Conservation (phyloP, 2,113 vertebrate species). For the Tapirus terrestris region DNA sequence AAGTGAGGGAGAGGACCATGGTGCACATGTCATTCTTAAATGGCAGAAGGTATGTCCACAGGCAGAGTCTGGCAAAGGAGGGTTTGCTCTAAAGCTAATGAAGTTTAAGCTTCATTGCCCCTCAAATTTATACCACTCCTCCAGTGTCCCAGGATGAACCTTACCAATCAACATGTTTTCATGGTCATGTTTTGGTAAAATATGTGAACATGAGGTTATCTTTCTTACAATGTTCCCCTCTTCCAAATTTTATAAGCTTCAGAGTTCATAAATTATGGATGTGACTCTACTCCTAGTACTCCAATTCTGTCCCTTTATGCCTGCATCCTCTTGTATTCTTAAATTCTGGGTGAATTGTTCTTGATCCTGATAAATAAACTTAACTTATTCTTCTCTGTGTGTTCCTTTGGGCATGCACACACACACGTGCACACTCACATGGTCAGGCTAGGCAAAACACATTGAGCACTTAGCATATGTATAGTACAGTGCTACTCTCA, state of each 20-base stretch:
- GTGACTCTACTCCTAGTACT: fast-evolving
- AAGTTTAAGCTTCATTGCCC: fast-evolving
- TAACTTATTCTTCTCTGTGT: background rate
- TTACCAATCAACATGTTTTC: fast-evolving
- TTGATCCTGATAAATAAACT: no score
- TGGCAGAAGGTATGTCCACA: background rate
- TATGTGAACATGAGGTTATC: background rate
- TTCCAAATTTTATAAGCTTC: background rate
- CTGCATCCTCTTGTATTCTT: fast-evolving
- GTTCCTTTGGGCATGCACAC: background rate
- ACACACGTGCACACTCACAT: fast-evolving
- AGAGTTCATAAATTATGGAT: background rate
- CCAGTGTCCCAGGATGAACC: fast-evolving
- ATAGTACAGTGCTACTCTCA: fast-evolving
- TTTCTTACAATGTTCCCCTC: background rate
- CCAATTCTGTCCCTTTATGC: background rate
- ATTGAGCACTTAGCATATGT: fast-evolving
- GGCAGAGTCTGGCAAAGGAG: background rate
- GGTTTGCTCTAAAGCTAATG: background rate
- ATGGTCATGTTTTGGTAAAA: background rate
- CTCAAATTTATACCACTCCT: fast-evolving
- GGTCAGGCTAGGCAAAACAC: background rate
- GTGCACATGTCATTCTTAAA: background rate
- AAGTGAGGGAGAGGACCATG: fast-evolving
- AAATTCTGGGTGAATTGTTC: fast-evolving